These are phyloP conservation scores for Myotis myotis DNA, from an alignment of 2,797 vertebrate species.

Conservation along the genomic window DNA sequence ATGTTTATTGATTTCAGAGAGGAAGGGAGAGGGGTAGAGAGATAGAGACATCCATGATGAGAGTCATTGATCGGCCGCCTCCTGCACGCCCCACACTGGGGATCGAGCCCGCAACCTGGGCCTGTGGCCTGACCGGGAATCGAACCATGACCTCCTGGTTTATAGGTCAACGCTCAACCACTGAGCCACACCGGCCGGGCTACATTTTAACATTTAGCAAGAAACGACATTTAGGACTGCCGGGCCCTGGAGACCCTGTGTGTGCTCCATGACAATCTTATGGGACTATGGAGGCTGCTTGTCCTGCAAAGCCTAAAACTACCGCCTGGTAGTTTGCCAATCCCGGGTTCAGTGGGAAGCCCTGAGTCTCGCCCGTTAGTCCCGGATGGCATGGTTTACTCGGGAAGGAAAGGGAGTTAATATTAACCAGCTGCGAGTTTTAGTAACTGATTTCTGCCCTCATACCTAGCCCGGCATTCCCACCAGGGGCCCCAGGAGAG, in stretches of 20 bases:
- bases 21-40: too few relatives aligned
- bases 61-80: too few relatives aligned
- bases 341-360: neutral
- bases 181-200: too few relatives aligned
- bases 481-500: neutral
- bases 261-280: neutral
- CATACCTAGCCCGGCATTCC: neutral
- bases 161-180: too few relatives aligned
- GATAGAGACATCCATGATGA: too few relatives aligned
- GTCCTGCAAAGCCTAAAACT: neutral
- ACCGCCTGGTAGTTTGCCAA: neutral
- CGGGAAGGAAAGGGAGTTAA: slow-evolving; percentile 48
- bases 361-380: neutral
- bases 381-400: neutral
- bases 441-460: slow-evolving; percentile 53
- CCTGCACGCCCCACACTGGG: too few relatives aligned
- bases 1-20: too few relatives aligned
- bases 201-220: neutral
- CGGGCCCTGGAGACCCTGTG: neutral
- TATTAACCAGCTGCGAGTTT: slow-evolving; percentile 46
- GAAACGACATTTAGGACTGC: neutral
- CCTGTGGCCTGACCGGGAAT: too few relatives aligned
- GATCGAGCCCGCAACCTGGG: too few relatives aligned
- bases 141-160: too few relatives aligned
- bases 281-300: neutral